These are phyloP conservation scores for Aegithalos caudatus DNA, from an alignment of 2,113 vertebrate species.

Conservation along the genomic window DNA sequence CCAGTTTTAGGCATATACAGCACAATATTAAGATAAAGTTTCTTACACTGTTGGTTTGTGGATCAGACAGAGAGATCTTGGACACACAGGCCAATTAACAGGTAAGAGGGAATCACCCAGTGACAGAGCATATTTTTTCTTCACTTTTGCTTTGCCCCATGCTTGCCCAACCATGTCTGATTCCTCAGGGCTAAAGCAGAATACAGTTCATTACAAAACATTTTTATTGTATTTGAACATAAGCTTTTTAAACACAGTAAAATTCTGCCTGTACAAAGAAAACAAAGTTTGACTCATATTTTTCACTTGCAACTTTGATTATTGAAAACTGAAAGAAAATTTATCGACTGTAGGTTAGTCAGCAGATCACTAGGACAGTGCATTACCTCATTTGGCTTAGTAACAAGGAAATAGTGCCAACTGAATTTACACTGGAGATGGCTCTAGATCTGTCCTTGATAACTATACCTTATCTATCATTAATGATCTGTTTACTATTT, in stretches of 20 bases:
- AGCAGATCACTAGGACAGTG: neutral
- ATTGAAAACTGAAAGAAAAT: neutral
- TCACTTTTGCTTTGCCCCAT: neutral
- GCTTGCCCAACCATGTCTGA: neutral
- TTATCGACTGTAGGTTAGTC: neutral
- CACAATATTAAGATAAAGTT: neutral
- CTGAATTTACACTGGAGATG: neutral
- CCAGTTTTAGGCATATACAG: neutral
- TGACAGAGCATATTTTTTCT: neutral
- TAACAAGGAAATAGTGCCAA: neutral
- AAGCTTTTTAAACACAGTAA: neutral
- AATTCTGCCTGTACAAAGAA: neutral
- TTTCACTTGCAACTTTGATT: neutral
- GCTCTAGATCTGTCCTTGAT: constrained; percentile 42
- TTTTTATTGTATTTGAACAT: neutral
- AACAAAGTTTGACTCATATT: neutral
- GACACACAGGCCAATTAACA: neutral
- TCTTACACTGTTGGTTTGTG: neutral
- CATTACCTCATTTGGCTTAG: neutral
- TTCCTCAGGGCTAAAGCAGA: neutral
- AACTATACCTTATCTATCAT: constrained; percentile 28
- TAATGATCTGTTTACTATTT: constrained; percentile 43
- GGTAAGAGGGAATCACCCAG: neutral
- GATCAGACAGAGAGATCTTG: neutral
- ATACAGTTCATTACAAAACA: neutral